Conservation (phyloP, 1,140 invertebrate species). For the Anoplolepis gracilipes region DNA sequence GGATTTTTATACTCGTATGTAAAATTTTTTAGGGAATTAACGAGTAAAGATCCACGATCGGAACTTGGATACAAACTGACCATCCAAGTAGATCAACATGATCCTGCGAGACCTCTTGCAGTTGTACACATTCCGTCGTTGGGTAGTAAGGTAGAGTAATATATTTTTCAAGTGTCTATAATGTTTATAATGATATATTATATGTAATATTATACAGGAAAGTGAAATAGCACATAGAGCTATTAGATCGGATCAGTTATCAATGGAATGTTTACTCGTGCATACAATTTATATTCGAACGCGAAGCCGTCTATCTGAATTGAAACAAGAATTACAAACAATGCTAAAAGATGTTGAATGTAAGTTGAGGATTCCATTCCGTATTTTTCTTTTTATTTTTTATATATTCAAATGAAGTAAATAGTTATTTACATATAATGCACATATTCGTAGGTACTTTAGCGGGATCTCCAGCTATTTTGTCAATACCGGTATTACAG, state of each 20-base stretch:
- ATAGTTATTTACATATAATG: conserved; percentile 6
- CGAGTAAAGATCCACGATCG: conserved; percentile 91
- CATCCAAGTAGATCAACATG: conserved; percentile 94
- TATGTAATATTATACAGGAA: conserved; percentile 87
- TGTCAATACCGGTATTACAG: conserved; percentile 94
- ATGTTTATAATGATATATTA: conserved; percentile 80
- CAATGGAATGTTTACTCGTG: conserved; percentile 98
- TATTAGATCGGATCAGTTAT: conserved; percentile 94
- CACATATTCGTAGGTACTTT: conserved; percentile 85
- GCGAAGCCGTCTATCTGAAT: conserved; percentile 91
- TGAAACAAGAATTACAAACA: conserved; percentile 93
- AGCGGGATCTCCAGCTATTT: conserved; percentile 94
- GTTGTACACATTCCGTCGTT: conserved; percentile 96
- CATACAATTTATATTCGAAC: conserved; percentile 98
- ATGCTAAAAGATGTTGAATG: conserved; percentile 91
- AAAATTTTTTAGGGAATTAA: conserved; percentile 84
- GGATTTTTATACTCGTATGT: not conserved
- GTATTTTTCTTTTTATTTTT: not conserved
- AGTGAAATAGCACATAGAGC: conserved; percentile 92
- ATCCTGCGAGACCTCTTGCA: conserved; percentile 92
- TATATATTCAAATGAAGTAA: not conserved
- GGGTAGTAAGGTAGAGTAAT: conserved; percentile 87
- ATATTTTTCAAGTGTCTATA: conserved; percentile 16
- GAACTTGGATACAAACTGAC: conserved; percentile 95
- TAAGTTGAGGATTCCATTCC: conserved; percentile 80